Evolutionary conservation across 2,888 invertebrate genomes (phyloP), one percentile per base, ranked within the genome.

Genomic region (Tribolium freemani): DNA sequence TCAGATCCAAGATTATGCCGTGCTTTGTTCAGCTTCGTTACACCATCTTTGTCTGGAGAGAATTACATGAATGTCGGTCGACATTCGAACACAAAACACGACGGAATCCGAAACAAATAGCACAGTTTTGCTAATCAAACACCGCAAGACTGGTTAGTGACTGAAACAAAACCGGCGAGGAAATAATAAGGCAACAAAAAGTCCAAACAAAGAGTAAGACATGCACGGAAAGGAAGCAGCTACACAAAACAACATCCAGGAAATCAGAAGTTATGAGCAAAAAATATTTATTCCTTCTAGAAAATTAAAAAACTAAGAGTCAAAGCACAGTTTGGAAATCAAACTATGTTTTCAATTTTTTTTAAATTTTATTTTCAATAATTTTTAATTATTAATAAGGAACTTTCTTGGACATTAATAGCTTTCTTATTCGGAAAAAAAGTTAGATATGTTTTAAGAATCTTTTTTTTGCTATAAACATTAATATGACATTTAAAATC

Each of bases 1-100:
- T 84, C 83, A 75, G 75, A 79, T 79, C 77, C 78, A 73, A 71
- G 74, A 77, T 79, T 72, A 74, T 71, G 70, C 73, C 72, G 69
- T 70, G 75, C 75, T 75, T 75, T 75, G 75, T 73, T 75, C 72
- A 70, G 71, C 75, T 75, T 75, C 75, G 72, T 75, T 75, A 75
- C 69, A 71, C 75, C 71, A 57, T 73, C 72, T 75, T 73, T 73
- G 72, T 75, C 71, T 57, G 70, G 20, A 21, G 31, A 38, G 70
- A 73, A 73, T 73, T 73, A 73, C 67, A 54, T 54, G 71, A 56
- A 71, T 71, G 63, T 51, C 58, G 56, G 67, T 53, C 64, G 69
- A 72, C 69, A 64, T 48, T 57, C 73, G 46, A 66, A 66, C 56
- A 63, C 56, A 63, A 57, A 45, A 56, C 63, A 63, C 9, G 60